A percentile compares a stretch with the other conserved stretches of the same genome.
phyloP scores from a whole-genome alignment of 1,140 invertebrate species.

The Dryas iulia region DNA sequence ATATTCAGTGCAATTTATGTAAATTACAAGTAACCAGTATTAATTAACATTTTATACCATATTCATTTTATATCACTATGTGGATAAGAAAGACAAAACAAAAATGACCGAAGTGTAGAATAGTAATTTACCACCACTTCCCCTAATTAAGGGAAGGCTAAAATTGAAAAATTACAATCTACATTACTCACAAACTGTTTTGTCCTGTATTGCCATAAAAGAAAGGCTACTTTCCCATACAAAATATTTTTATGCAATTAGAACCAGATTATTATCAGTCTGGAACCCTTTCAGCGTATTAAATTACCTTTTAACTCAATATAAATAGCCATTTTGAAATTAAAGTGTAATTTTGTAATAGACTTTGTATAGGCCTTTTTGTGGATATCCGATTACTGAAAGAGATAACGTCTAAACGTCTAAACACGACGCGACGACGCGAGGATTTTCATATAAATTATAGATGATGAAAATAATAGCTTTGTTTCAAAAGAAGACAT shows the following conservation, averaged over 20 bases:
- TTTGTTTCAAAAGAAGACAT: background rate
- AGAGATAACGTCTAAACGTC: background rate
- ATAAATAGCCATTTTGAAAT: conserved; percentile 29
- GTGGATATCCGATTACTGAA: conserved; percentile 22
- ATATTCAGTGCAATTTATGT: too few relatives aligned
- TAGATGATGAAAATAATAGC: background rate
- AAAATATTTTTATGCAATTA: conserved; percentile 6
- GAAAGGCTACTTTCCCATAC: conserved; percentile 17
- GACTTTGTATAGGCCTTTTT: conserved; percentile 24
- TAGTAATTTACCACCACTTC: conserved; percentile 4
- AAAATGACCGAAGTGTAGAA: background rate
- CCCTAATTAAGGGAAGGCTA: background rate
- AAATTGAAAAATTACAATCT: conserved; percentile 6
- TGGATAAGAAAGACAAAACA: background rate
- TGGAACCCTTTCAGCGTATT: conserved; percentile 40
- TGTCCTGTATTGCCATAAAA: background rate
- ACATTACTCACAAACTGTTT: background rate
- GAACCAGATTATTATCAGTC: conserved; percentile 37
- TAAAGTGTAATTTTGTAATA: conserved; percentile 33
- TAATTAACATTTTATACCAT: too few relatives aligned
- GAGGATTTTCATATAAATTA: background rate
- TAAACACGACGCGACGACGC: too few relatives aligned
- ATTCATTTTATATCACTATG: background rate
- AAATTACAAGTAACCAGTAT: too few relatives aligned
- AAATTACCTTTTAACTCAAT: conserved; percentile 32